These are phyloP conservation scores for Montifringilla adamsi DNA, from an alignment of 2,113 vertebrate genomes.

Conservation along the genomic window DNA sequence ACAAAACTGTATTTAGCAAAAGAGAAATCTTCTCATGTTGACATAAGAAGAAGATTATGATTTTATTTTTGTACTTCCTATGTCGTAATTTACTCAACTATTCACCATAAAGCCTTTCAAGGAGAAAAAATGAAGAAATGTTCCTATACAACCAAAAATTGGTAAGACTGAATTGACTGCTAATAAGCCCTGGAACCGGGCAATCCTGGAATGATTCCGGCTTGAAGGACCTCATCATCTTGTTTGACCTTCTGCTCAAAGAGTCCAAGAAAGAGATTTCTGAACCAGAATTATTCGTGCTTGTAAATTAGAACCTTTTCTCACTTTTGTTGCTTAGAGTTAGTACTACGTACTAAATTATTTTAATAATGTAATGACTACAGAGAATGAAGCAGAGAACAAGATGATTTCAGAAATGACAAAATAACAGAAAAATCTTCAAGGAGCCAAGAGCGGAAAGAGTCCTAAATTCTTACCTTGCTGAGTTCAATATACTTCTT, in stretches of 20 bases:
- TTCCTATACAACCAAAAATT: not conserved
- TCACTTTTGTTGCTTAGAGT: not conserved
- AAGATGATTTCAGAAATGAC: not conserved
- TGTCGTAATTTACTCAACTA: not conserved
- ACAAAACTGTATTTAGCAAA: not conserved
- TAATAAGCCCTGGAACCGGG: not conserved
- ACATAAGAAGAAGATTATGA: not conserved
- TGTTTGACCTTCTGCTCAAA: not conserved
- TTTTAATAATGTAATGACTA: not conserved
- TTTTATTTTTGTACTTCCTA: not conserved
- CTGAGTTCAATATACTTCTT: conserved; percentile 83
- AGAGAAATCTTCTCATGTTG: not conserved
- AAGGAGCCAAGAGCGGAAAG: not conserved
- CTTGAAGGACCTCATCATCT: not conserved
- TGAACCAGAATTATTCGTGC: not conserved
- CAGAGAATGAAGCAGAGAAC: not conserved
- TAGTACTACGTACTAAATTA: not conserved
- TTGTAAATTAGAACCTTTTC: not conserved
- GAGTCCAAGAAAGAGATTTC: not conserved
- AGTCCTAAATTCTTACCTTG: conserved; percentile 77
- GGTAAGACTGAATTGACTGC: not conserved
- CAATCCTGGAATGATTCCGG: not conserved
- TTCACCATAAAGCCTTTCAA: not conserved
- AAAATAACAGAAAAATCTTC: not conserved
- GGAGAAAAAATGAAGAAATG: not conserved